phyloP scores from a whole-genome alignment of 2,797 vertebrate species.

The Poecilia velifera region DNA sequence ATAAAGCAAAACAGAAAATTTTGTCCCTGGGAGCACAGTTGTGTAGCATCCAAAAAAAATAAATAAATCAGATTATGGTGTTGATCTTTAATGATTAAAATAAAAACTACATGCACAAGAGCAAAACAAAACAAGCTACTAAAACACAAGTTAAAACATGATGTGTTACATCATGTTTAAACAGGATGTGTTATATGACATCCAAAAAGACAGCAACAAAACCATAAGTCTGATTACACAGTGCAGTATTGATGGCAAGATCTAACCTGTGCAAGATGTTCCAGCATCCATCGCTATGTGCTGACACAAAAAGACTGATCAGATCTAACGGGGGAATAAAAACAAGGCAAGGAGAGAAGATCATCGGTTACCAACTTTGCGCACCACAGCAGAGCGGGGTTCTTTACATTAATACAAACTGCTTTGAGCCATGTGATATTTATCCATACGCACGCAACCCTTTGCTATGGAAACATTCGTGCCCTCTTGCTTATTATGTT shows the following conservation, averaged over 20 bases:
- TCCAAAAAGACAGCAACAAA: constrained; percentile 15
- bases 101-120: not conserved
- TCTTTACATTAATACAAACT: constrained; percentile 57
- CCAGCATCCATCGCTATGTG: not conserved
- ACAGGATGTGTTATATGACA: constrained; percentile 5
- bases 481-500: constrained; percentile 87
- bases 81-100: constrained; percentile 5
- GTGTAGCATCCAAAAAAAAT: no score
- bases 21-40: not conserved
- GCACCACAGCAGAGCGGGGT: constrained; percentile 33
- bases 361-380: constrained; percentile 33
- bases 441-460: constrained; percentile 75
- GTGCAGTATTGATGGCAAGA: constrained; percentile 37
- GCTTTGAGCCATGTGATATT: constrained; percentile 76
- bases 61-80: not conserved
- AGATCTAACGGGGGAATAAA: not conserved
- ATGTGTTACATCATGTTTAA: not conserved
- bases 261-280: constrained; percentile 56
- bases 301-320: not conserved
- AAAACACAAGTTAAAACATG: not conserved
- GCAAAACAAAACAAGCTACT: not conserved
- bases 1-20: not conserved
- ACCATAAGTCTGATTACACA: constrained; percentile 18
- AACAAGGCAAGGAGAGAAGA: not conserved
- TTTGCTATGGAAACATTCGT: constrained; percentile 82